Evolutionary conservation across 1,140 invertebrate genomes (phyloP), one percentile per base, ranked within the genome.

Genomic region (Pseudobourletiella spinata): DNA sequence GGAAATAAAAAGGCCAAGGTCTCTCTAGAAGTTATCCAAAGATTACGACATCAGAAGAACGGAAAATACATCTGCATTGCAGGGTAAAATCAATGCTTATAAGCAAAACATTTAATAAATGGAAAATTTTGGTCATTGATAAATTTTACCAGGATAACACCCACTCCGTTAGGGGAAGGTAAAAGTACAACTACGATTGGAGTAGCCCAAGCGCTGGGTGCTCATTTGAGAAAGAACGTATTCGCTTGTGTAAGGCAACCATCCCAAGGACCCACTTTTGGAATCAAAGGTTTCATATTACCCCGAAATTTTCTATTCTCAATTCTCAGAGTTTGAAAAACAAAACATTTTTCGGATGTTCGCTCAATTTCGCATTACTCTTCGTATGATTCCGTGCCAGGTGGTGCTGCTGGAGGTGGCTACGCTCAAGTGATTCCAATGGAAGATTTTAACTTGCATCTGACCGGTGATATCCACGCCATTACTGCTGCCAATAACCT

Each of bases 391-490:
- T 8, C 6, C 44, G 11, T 48, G 15, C 44, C 59, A 84, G 85
- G 92, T 48, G 93, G 93, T 15, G 93, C 93, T 46, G 92, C 94
- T 58, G 94, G 93, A 18, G 94, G 94, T 63, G 95, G 95, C 22
- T 98, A 98, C 76, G 83, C 86, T 16, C 77, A 93, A 80, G 93
- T 98, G 0, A 98, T 99, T 70, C 96, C 97, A 0, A 99, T 99
- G 97, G 95, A 99, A 77, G 97, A 99, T 71, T 98, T 99, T 75
- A 99, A 99, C 78, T 82, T 99, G 11, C 97, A 99, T 76, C 79
- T 99, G 50, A 99, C 96, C 6, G 97, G 95, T 18, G 97, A 99
- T 73, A 98, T 99, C 67, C 97, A 99, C 76, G 96, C 96, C 0
- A 88, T 99, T 3, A 89, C 90, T 1, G 95, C 94, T 3, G 96